Conservation (phyloP, 2,113 vertebrate species). For the Steatornis caripensis region DNA sequence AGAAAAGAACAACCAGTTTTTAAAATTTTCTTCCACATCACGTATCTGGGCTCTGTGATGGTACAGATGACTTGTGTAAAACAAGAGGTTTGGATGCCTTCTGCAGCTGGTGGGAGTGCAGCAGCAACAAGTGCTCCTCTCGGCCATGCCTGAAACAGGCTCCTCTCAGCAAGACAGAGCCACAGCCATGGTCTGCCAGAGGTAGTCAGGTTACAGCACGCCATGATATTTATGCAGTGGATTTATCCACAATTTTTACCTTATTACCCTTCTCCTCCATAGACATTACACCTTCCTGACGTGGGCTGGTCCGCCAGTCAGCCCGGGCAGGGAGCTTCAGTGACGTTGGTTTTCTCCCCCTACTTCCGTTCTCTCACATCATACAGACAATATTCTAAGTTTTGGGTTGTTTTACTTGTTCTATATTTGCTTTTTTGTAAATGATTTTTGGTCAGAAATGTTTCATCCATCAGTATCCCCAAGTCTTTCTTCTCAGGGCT, state of each 20-base stretch:
- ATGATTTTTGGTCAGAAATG: background rate
- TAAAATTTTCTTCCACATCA: background rate
- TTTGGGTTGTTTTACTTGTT: background rate
- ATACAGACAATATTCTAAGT: background rate
- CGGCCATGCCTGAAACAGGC: fast-evolving
- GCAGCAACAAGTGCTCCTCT: background rate
- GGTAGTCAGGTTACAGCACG: background rate
- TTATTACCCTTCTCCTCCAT: background rate
- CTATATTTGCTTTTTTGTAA: background rate
- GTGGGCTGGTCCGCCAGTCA: background rate
- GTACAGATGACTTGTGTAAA: background rate
- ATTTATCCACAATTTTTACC: background rate
- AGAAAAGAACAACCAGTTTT: background rate
- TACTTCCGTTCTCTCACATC: background rate
- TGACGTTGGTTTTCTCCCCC: background rate
- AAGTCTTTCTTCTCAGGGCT: no score
- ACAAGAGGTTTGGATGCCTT: background rate
- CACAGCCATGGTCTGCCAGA: background rate
- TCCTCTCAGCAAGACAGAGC: background rate
- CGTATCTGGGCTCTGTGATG: background rate
- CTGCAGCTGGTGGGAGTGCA: background rate
- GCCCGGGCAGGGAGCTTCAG: background rate
- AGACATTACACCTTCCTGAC: background rate
- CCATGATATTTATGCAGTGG: background rate
- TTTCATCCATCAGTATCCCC: no score